Conservation (phyloP, 1,140 invertebrate species). For the Hyles vespertilio region DNA sequence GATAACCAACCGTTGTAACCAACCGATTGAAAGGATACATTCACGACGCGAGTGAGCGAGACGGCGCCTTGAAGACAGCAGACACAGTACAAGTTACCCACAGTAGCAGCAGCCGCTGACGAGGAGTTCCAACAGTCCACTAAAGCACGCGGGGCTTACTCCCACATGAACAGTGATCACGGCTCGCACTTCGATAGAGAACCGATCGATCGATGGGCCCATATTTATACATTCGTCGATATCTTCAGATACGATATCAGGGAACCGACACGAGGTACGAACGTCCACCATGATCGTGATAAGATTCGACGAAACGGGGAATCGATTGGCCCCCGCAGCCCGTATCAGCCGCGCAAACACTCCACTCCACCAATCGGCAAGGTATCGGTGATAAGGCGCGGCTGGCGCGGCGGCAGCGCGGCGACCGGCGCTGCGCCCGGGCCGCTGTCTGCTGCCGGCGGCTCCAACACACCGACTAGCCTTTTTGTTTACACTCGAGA, state of each 20-base stretch:
- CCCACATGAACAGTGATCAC: conserved; percentile 50
- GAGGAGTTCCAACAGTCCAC: conserved; percentile 18
- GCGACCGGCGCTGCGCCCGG: conserved; percentile 13
- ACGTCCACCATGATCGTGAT: conserved; percentile 70
- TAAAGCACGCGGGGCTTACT: conserved; percentile 20
- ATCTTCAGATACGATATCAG: conserved; percentile 71
- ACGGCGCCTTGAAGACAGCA: background rate
- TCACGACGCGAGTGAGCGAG: conserved; percentile 9
- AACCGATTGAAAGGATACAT: background rate
- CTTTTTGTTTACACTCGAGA: conserved; percentile 57
- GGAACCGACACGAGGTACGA: conserved; percentile 57
- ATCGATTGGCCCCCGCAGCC: conserved; percentile 62
- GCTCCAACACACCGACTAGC: conserved; percentile 44
- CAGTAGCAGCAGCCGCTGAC: background rate
- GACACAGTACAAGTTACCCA: conserved; percentile 7
- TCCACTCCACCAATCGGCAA: conserved; percentile 62
- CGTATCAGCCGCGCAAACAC: conserved; percentile 67
- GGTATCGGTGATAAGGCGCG: conserved; percentile 46
- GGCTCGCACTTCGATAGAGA: conserved; percentile 66
- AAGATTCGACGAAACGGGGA: conserved; percentile 57
- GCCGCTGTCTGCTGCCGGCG: conserved; percentile 46
- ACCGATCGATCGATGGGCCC: conserved; percentile 70
- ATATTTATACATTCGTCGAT: conserved; percentile 74
- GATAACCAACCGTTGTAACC: background rate
- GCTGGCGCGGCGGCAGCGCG: conserved; percentile 14